phyloP scores from a whole-genome alignment of 2,797 vertebrate genomes.

The Amblyraja radiata region DNA sequence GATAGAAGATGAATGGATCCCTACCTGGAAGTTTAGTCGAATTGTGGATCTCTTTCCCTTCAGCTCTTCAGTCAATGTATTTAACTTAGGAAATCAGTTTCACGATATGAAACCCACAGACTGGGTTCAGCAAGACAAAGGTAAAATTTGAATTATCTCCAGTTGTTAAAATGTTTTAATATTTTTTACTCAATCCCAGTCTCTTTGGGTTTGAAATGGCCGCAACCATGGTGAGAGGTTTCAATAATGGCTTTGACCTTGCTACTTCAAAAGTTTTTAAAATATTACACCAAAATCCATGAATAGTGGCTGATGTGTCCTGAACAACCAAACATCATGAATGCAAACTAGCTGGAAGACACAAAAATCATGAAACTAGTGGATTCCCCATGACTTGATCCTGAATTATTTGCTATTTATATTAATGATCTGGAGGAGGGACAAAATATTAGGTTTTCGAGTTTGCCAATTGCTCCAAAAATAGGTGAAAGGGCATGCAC shows the following conservation, averaged over 20 bases:
- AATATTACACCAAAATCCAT: no score
- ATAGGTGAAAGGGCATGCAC: no score
- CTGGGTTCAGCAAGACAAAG: slow-evolving; percentile 85
- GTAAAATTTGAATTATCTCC: slow-evolving; percentile 48
- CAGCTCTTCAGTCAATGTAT: slow-evolving; percentile 54
- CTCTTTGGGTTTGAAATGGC: slow-evolving; percentile 39
- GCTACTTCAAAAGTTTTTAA: background rate
- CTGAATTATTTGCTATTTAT: no score
- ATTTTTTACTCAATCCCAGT: background rate
- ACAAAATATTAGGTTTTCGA: no score
- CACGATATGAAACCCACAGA: slow-evolving; percentile 61
- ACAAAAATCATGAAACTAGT: background rate
- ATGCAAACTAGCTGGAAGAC: background rate
- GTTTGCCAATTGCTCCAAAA: no score
- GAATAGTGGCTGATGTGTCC: background rate
- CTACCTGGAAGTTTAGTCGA: slow-evolving; percentile 69
- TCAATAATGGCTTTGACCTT: background rate
- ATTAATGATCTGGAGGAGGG: no score
- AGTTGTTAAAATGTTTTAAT: background rate
- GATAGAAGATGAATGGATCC: slow-evolving; percentile 85
- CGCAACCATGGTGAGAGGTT: background rate
- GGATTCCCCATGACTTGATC: no score
- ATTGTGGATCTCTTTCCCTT: slow-evolving; percentile 57
- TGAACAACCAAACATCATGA: background rate
- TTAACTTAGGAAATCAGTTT: slow-evolving; percentile 55